phyloP scores from a whole-genome alignment of 53 echinoderm and acorn worm genomes.

The Luidia sarsii region DNA sequence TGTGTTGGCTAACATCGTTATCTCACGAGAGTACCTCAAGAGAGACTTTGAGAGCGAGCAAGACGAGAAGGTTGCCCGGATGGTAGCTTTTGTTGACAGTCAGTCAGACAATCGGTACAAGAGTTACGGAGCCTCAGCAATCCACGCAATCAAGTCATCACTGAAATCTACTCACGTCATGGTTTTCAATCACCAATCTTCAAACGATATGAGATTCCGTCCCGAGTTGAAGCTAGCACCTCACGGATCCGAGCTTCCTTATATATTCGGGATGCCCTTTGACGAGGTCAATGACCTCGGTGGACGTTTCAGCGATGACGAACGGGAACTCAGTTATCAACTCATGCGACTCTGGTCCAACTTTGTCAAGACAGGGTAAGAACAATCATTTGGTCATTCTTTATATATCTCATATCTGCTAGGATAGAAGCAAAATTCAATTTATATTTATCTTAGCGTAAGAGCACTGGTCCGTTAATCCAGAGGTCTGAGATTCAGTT shows the following conservation, averaged over 20 bases:
- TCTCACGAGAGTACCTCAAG: neutral
- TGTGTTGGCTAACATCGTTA: neutral
- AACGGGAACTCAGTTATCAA: conserved; percentile 59
- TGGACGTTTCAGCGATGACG: conserved; percentile 34
- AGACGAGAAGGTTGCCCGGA: conserved; percentile 8
- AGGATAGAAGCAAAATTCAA: too few species aligned
- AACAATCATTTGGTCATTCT: neutral
- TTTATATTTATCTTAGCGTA: too few species aligned
- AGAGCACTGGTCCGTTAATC: too few species aligned
- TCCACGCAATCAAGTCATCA: neutral
- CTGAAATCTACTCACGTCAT: neutral
- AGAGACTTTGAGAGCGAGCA: neutral
- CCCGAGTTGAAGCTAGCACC: neutral
- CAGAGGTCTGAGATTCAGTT: too few species aligned
- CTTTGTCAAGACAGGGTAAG: conserved; percentile 95
- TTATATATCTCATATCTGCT: too few species aligned
- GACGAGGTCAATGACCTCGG: neutral
- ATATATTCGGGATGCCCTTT: conserved; percentile 77
- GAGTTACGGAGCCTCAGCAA: neutral
- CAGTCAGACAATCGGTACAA: neutral
- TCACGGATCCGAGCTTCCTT: conserved; percentile 68
- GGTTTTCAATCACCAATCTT: conserved; percentile 28
- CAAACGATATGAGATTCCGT: neutral
- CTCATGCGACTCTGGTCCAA: conserved; percentile 88
- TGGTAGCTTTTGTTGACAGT: conserved; percentile 15